Base-by-base conservation (phyloP, 1,140 invertebrate species). In the Ceratosolen fusciceps region DNA sequence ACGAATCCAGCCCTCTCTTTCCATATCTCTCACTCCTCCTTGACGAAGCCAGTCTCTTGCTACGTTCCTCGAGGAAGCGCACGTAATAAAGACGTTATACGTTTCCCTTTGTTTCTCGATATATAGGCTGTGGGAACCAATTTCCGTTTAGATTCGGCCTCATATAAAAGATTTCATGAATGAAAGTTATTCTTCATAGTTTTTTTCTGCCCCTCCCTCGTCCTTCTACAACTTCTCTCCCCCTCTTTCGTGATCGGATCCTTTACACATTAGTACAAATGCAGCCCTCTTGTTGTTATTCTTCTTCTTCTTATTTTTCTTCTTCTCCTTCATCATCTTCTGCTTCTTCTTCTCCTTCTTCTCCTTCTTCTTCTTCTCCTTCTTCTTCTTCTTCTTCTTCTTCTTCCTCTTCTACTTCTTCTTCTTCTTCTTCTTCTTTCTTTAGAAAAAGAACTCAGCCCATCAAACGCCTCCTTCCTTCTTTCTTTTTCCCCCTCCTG, bases 131-230 rank as follows among this genome's bases (percentile, higher is more conserved):
- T 85, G 82, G 83, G 82, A 86, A 86, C 82, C 84, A 83, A 85
- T 85, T 84, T 85, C 68, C 83, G 70, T 77, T 80, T 75, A 73
- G 58, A 77, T 77, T 77, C 65, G 74, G 65, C 68, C 54, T 16
- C 56, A 76, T 77, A 85, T 85, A 82, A 84, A 85, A 81, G 82
- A 84, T 85, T 86, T 86, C 54, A 81, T 83, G 85, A 85, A 87
- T 85, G 84, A 86, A 85, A 81, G 60, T 79, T 75, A 70, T 65
- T 75, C 49, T 34, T 74, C 73, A 82, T 80, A 65, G 70, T 68
- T 67, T 74, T 62, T 80, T 37, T 79, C 62, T 29, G 24, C 14
- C 14, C 39, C 76, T 49, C 19, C 24, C n/a, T 60, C 2, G 49
- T 58, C 60, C 39, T 70, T 81, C 75, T 70, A 26, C 34, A 26